These are phyloP conservation scores for Urosaurus nigricauda DNA, from an alignment of 2,797 vertebrate species.

Conservation along the genomic window DNA sequence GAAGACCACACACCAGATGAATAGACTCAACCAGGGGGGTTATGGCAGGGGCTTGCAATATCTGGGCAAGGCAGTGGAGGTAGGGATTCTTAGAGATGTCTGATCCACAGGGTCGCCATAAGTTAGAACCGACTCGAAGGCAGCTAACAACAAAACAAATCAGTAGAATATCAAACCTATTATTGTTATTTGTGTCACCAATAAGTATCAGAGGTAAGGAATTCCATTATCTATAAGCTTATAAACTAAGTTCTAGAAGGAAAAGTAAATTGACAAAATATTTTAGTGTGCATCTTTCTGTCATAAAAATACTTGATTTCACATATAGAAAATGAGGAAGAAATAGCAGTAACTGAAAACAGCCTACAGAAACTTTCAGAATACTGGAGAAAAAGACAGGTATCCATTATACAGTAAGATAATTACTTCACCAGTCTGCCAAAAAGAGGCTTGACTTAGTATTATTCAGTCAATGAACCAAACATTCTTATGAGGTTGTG, in stretches of 20 bases:
- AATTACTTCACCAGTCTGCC: slow-evolving; percentile 65
- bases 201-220: slow-evolving; percentile 28
- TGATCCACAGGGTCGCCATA: no score
- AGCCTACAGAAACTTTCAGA: background rate
- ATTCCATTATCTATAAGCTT: slow-evolving; percentile 14
- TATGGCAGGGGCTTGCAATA: no score
- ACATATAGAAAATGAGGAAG: background rate
- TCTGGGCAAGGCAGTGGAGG: no score
- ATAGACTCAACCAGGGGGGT: no score
- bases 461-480: background rate
- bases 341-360: slow-evolving; percentile 9
- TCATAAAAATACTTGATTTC: slow-evolving; percentile 13
- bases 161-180: background rate
- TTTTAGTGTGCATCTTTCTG: slow-evolving; percentile 3
- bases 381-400: slow-evolving; percentile 14
- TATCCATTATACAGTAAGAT: slow-evolving; percentile 59
- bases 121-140: no score
- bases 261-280: background rate
- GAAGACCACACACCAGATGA: no score
- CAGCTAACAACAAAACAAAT: no score
- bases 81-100: no score
- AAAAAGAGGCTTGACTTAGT: slow-evolving; percentile 59
- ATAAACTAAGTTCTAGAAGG: slow-evolving; percentile 3
- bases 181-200: background rate
- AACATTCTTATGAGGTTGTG: background rate